Evolutionary conservation across 2,113 vertebrate species (phyloP).

Genomic region (Oreochromis aureus): DNA sequence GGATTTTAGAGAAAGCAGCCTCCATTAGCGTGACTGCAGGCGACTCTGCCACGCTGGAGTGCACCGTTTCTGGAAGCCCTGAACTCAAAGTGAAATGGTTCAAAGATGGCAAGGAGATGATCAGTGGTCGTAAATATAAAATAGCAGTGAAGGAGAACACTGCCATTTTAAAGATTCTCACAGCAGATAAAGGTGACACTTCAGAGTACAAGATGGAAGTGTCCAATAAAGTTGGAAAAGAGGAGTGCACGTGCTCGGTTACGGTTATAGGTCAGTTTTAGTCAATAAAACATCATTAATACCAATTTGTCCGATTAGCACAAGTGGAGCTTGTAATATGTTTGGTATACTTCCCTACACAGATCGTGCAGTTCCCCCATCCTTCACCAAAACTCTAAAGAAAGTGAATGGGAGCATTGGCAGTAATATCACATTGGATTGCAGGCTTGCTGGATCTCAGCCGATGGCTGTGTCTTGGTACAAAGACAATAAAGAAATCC

Average conservation of each 20-base stretch:
- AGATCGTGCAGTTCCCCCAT: slow-evolving; percentile 91
- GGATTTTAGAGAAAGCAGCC: slow-evolving; percentile 83
- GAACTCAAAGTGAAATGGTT: slow-evolving; percentile 95
- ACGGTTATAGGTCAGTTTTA: slow-evolving; percentile 86
- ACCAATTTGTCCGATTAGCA: background rate
- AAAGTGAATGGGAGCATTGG: slow-evolving; percentile 78
- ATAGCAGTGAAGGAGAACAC: slow-evolving; percentile 84
- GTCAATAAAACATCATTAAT: background rate
- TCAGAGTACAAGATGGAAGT: slow-evolving; percentile 90
- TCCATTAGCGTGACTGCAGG: slow-evolving; percentile 90
- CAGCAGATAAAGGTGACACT: slow-evolving; percentile 82
- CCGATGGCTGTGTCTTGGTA: slow-evolving; percentile 88
- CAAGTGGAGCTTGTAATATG: background rate
- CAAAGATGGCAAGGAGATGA: slow-evolving; percentile 83
- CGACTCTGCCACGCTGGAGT: slow-evolving; percentile 84
- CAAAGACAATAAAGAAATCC: slow-evolving; percentile 81
- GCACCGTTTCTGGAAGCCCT: slow-evolving; percentile 85
- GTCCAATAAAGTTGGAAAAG: slow-evolving; percentile 88
- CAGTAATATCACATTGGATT: slow-evolving; percentile 76
- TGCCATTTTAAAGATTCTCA: slow-evolving; percentile 85
- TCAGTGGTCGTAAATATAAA: slow-evolving; percentile 86
- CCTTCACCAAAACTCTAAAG: slow-evolving; percentile 87
- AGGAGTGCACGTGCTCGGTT: slow-evolving; percentile 82
- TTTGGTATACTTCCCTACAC: slow-evolving; percentile 51
- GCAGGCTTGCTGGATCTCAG: slow-evolving; percentile 89